Base-by-base conservation (phyloP, 2,888 invertebrate genomes). In the Lamproptera curius region DNA sequence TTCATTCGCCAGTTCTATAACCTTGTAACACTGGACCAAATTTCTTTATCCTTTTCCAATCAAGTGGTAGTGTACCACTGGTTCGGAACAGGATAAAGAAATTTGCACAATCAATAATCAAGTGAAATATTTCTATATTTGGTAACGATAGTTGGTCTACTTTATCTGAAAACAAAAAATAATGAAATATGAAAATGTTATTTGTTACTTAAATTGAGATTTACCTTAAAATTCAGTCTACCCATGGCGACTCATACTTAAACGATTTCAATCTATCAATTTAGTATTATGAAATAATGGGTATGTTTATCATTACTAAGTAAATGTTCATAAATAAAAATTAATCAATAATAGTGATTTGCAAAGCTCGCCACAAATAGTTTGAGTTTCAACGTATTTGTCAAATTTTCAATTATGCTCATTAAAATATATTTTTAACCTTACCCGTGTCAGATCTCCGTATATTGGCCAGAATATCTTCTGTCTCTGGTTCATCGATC, bases 401-500 rank as follows among this genome's bases (percentile, higher is more conserved):
- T 23, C 23, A 23, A 4, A 4, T 23, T 23, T 23, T 23, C 23
- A 4, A 8, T 6, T 23, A 6, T 8, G 5, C 23, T 23, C 23
- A 6, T 8, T 23, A 23, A 23, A 23, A 23, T 23, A 4, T 23
- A 6, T 6, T 8, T 10, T n/a, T 17, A 26, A 16, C 31, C 79
- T 74, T 65, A 85, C 85, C 85, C 42, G 65, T 72, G 38, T 59
- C 52, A 45, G 61, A 48, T 58, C 57, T 70, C 0, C 74, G 73
- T 53, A 82, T 64, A 42, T 62, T 65, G 35, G 56, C 67, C 26
- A 81, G 57, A 47, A 84, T 73, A 37, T 85, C 83, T 50, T 86
- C 86, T 31, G 79, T 81, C 33, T 86, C 81, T 0, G 85, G 83
- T 31, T 80, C 50, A 35, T 82, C 76, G 1, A 73, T 74, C 49